Percentiles rank a stretch among this genome's conserved stretches.
phyloP scores from a whole-genome alignment of 2,888 invertebrate genomes.

The Dicyrtomina minuta region DNA sequence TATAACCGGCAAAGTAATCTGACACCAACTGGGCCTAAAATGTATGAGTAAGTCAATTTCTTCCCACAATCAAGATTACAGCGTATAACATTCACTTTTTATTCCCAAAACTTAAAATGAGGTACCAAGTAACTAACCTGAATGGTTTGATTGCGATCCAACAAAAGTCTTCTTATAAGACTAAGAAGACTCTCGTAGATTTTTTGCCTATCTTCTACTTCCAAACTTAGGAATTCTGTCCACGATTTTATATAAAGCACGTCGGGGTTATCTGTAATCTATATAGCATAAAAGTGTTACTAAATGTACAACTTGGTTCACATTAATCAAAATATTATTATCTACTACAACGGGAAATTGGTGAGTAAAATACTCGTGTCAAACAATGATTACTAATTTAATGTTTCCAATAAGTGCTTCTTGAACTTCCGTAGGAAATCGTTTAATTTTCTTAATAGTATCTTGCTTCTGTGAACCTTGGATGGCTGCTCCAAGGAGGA shows the following conservation, averaged over 20 bases:
- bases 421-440: constrained; percentile 50
- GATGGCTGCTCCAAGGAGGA: constrained; percentile 52
- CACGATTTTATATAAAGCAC: constrained; percentile 50
- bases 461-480: constrained; percentile 52
- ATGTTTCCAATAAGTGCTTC: constrained; percentile 51
- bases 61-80: not conserved
- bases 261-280: constrained; percentile 51
- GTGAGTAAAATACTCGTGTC: not conserved
- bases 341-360: not conserved
- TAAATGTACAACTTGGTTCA: constrained; percentile 6
- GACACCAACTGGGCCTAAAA: constrained; percentile 43
- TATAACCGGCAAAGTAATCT: constrained; percentile 50
- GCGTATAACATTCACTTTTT: not conserved
- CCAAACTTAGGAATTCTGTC: constrained; percentile 41
- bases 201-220: constrained; percentile 45
- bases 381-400: constrained; percentile 43
- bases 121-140: constrained; percentile 39
- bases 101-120: too few relatives aligned
- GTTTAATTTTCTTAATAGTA: constrained; percentile 50
- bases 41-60: too few relatives aligned
- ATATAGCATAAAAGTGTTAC: constrained; percentile 17
- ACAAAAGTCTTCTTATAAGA: constrained; percentile 43
- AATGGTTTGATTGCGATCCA: constrained; percentile 50
- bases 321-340: not conserved
- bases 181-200: constrained; percentile 49